These are phyloP conservation scores for Stichodactyla helianthus DNA, from an alignment of 64 coral and sea anemone species.

Conservation along the genomic window DNA sequence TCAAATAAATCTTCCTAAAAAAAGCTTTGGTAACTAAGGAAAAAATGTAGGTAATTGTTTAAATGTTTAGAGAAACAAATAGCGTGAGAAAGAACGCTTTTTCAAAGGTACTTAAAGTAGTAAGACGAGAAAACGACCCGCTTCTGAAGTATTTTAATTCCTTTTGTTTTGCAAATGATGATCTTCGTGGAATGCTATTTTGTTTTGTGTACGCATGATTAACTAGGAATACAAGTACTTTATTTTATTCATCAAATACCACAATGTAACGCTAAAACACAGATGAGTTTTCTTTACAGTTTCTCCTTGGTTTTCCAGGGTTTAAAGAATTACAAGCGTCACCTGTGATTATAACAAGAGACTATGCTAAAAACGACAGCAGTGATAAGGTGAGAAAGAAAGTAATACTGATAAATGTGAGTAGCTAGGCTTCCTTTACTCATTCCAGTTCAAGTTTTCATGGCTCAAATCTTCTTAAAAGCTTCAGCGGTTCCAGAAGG, in stretches of 20 bases:
- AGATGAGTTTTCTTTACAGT: neutral
- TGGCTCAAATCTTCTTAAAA: neutral
- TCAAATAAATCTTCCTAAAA: neutral
- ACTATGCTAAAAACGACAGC: neutral
- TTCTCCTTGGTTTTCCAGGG: neutral
- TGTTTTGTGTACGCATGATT: neutral
- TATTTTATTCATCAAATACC: neutral
- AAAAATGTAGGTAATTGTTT: neutral
- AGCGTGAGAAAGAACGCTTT: neutral
- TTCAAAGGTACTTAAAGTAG: neutral
- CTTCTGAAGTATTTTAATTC: neutral
- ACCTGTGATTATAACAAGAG: conserved; percentile 15
- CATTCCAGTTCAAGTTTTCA: neutral
- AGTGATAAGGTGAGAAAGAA: conserved; percentile 23
- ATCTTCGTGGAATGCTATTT: neutral
- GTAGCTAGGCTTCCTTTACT: neutral
- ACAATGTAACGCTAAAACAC: neutral
- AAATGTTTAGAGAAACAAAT: neutral
- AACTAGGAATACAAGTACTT: neutral
- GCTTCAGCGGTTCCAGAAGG: neutral
- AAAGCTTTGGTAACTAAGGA: neutral
- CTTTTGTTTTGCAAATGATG: neutral
- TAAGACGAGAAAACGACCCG: neutral
- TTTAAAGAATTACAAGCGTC: conserved; percentile 21
- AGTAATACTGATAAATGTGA: too few species aligned